Percentiles rank a stretch among this genome's conserved stretches.
phyloP scores from a whole-genome alignment of 1,140 invertebrate genomes.

The Teleopsis dalmanni region DNA sequence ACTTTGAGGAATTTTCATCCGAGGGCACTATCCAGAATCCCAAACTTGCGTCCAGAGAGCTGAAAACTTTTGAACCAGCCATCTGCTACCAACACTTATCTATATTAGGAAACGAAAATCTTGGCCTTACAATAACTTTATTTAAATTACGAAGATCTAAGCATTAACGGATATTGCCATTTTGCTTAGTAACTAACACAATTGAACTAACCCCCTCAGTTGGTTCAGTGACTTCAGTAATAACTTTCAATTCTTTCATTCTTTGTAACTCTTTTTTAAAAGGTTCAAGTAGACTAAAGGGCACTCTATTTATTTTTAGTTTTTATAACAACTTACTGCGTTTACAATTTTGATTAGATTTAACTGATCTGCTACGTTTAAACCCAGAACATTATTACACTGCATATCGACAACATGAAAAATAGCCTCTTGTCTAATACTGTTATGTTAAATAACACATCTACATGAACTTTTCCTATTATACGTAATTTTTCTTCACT shows the following conservation, averaged over 20 bases:
- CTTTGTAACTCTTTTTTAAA: constrained; percentile 31
- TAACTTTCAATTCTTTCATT: constrained; percentile 28
- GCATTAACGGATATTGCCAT: constrained; percentile 39
- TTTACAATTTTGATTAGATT: too few relatives aligned
- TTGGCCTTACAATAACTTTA: constrained; percentile 36
- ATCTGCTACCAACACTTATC: constrained; percentile 39
- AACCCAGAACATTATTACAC: too few relatives aligned
- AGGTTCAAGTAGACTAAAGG: constrained; percentile 23
- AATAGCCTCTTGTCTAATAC: too few relatives aligned
- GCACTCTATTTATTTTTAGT: constrained; percentile 24
- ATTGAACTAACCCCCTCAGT: constrained; percentile 45
- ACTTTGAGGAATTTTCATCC: constrained; percentile 23
- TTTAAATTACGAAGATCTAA: constrained; percentile 47
- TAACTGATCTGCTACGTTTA: too few relatives aligned
- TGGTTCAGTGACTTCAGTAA: constrained; percentile 24
- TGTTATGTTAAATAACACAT: too few relatives aligned
- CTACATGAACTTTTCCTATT: too few relatives aligned
- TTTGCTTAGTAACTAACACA: constrained; percentile 37
- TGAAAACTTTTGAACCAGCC: constrained; percentile 34
- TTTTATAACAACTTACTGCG: too few relatives aligned
- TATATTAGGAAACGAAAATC: constrained; percentile 41
- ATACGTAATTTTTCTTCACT: too few relatives aligned
- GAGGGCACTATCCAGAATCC: constrained; percentile 46
- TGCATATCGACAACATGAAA: too few relatives aligned
- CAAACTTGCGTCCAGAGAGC: constrained; percentile 41